Evolutionary conservation across 2,113 vertebrate species (phyloP).

Genomic region (Collichthys lucidus): DNA sequence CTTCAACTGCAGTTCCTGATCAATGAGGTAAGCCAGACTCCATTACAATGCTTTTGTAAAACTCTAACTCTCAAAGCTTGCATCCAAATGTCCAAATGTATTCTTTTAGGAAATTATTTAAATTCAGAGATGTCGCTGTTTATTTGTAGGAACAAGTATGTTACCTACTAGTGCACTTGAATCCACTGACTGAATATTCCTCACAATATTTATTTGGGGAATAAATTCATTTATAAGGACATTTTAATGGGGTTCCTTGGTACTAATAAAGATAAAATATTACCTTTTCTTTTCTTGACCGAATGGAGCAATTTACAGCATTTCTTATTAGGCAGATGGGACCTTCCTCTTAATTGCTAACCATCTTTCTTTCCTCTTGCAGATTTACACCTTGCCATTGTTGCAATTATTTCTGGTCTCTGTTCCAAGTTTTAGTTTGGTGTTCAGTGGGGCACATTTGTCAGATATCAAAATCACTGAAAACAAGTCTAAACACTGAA

Average conservation of each 20-base stretch:
- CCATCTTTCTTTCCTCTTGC: neutral
- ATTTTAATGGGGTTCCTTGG: too few relatives aligned
- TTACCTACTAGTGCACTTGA: too few relatives aligned
- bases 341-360: neutral
- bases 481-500: too few relatives aligned
- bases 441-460: neutral
- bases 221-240: too few relatives aligned
- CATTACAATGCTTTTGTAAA: neutral
- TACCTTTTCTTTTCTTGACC: neutral
- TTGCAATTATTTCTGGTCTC: neutral
- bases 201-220: too few relatives aligned
- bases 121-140: neutral
- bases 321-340: neutral
- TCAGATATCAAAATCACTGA: too few relatives aligned
- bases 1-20: conserved; percentile 98
- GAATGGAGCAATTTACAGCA: neutral
- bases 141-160: neutral
- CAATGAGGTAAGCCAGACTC: conserved; percentile 91
- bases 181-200: too few relatives aligned
- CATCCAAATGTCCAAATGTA: neutral
- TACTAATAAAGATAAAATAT: too few relatives aligned
- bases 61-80: too few relatives aligned
- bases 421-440: neutral
- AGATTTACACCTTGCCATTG: neutral
- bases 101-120: neutral